These are phyloP conservation scores for Drosophila robusta DNA, from an alignment of 2,888 invertebrate species.

Conservation along the genomic window DNA sequence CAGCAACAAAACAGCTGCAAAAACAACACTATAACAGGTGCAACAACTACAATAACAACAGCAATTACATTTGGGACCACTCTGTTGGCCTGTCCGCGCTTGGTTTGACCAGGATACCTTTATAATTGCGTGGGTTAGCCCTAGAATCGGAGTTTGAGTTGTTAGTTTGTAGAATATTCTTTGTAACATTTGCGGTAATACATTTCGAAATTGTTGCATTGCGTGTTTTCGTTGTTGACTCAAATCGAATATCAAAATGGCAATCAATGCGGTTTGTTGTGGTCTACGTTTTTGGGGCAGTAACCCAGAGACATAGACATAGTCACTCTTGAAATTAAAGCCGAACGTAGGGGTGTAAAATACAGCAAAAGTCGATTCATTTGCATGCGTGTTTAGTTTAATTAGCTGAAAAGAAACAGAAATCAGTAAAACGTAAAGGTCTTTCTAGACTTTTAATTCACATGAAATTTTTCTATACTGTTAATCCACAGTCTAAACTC, in stretches of 20 bases:
- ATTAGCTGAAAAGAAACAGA: too few species aligned
- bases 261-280: constrained; percentile 54
- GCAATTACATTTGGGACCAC: not conserved
- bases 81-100: constrained; percentile 29
- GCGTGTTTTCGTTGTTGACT: constrained; percentile 67
- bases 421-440: too few species aligned
- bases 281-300: constrained; percentile 16
- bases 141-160: not conserved
- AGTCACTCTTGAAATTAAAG: not conserved
- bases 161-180: constrained; percentile 5
- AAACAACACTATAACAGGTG: constrained; percentile 9
- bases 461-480: too few species aligned
- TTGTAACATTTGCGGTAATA: constrained; percentile 22
- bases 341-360: not conserved
- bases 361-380: not conserved
- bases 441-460: too few species aligned
- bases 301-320: not conserved
- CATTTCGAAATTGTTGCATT: constrained; percentile 62
- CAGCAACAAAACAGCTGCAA: constrained; percentile 4
- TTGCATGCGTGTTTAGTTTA: too few species aligned
- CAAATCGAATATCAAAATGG: constrained; percentile 58
- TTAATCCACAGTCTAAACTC: too few species aligned
- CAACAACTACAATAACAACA: not conserved
- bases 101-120: constrained; percentile 22
- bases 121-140: constrained; percentile 36